A percentile compares a stretch with the other conserved stretches of the same genome.
Evolutionary conservation across 2,797 vertebrate species (phyloP).

Genomic region (Rhinogobio ventralis): DNA sequence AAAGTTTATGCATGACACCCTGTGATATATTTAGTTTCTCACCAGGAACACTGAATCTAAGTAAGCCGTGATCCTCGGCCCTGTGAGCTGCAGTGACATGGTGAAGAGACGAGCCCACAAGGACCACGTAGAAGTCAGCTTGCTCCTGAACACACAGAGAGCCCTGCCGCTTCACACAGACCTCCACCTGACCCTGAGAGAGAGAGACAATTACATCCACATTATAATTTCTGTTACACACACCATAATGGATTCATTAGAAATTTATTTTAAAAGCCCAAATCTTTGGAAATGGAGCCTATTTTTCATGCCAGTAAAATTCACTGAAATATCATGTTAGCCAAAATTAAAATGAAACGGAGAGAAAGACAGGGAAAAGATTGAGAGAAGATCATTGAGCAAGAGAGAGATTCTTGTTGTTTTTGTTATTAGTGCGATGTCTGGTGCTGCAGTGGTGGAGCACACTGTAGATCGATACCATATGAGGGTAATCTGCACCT

Average conservation of each 20-base stretch:
- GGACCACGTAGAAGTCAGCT: constrained; percentile 70
- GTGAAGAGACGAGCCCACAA: constrained; percentile 70
- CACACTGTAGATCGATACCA: neutral
- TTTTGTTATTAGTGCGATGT: neutral
- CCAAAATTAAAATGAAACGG: neutral
- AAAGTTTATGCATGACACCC: neutral
- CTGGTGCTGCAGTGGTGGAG: neutral
- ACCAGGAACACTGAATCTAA: constrained; percentile 77
- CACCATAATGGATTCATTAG: neutral
- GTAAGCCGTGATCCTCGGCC: constrained; percentile 57
- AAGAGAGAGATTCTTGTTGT: neutral
- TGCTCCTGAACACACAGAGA: constrained; percentile 57
- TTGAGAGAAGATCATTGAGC: neutral
- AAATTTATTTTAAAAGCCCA: neutral
- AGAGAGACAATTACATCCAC: constrained; percentile 7
- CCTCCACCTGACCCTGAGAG: constrained; percentile 74
- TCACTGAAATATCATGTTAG: neutral
- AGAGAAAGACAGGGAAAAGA: neutral
- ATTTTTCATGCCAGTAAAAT: neutral
- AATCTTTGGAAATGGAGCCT: neutral
- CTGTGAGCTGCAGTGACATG: constrained; percentile 72
- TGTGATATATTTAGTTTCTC: constrained; percentile 39
- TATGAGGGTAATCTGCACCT: neutral
- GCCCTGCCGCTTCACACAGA: constrained; percentile 52
- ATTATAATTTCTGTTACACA: neutral